phyloP scores from a whole-genome alignment of 1,140 invertebrate species.

The Drosophila elegans region DNA sequence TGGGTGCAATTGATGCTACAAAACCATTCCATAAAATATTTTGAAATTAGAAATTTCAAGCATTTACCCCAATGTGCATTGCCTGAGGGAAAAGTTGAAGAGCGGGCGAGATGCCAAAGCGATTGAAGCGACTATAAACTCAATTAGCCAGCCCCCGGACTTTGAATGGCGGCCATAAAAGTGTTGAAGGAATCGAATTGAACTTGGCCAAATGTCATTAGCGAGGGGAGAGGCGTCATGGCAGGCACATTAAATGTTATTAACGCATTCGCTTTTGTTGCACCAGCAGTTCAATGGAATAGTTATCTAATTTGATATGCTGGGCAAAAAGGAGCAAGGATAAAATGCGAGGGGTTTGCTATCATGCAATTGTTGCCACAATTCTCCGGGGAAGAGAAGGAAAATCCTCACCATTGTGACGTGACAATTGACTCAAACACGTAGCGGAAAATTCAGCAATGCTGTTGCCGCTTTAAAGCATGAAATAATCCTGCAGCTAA shows the following conservation, averaged over 20 bases:
- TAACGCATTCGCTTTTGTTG: constrained; percentile 64
- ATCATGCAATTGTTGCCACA: constrained; percentile 38
- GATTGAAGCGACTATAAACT: constrained; percentile 69
- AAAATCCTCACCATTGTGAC: constrained; percentile 55
- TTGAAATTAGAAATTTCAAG: background rate
- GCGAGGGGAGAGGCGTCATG: constrained; percentile 3
- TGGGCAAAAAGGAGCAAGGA: background rate
- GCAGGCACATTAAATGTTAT: constrained; percentile 76
- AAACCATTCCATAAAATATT: background rate
- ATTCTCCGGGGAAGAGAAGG: constrained; percentile 28
- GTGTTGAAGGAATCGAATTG: constrained; percentile 71
- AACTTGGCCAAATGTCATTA: constrained; percentile 67
- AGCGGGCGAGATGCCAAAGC: constrained; percentile 10
- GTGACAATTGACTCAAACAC: constrained; percentile 71
- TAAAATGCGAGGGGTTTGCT: background rate
- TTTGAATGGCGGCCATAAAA: constrained; percentile 55
- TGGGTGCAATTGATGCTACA: too few relatives aligned
- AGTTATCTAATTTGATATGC: constrained; percentile 75
- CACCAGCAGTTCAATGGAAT: constrained; percentile 64
- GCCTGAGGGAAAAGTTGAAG: background rate
- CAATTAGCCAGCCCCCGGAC: constrained; percentile 62
- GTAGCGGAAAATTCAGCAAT: constrained; percentile 34
- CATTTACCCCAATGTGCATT: background rate
- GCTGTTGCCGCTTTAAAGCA: constrained; percentile 46
- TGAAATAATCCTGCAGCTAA: constrained; percentile 24